These are phyloP conservation scores for Corythoichthys intestinalis DNA, from an alignment of 2,113 vertebrate species.

Conservation along the genomic window DNA sequence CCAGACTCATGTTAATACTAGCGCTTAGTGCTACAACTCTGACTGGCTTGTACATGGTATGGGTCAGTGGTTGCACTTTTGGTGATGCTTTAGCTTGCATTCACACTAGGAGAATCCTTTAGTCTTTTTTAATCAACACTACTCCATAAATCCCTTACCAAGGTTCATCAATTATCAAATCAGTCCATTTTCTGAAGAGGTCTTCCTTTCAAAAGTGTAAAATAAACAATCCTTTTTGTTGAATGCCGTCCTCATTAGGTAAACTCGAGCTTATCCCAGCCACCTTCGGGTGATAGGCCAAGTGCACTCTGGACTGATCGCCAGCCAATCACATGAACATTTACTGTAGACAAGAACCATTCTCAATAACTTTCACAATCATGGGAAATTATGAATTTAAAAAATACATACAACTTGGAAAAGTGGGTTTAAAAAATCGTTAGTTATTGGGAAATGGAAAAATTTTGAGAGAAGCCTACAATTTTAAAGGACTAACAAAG, in stretches of 20 bases:
- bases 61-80: constrained; percentile 43
- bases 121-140: background rate
- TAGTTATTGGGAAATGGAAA: too few relatives aligned
- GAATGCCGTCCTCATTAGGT: background rate
- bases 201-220: background rate
- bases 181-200: background rate
- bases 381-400: too few relatives aligned
- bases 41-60: constrained; percentile 16
- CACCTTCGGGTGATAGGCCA: background rate
- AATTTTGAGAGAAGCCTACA: too few relatives aligned
- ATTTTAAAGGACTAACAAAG: too few relatives aligned
- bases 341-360: too few relatives aligned
- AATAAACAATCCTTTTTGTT: background rate
- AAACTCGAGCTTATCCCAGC: background rate
- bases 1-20: constrained; percentile 23
- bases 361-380: too few relatives aligned
- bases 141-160: background rate
- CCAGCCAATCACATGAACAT: too few relatives aligned
- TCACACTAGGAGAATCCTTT: background rate
- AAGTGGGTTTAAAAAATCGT: too few relatives aligned
- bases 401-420: too few relatives aligned
- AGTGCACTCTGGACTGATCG: background rate
- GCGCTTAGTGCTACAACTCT: constrained; percentile 39
- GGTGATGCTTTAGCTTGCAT: constrained; percentile 28
- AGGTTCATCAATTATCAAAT: background rate